phyloP scores from a whole-genome alignment of 1,140 invertebrate species.

The Chlorops oryzae region DNA sequence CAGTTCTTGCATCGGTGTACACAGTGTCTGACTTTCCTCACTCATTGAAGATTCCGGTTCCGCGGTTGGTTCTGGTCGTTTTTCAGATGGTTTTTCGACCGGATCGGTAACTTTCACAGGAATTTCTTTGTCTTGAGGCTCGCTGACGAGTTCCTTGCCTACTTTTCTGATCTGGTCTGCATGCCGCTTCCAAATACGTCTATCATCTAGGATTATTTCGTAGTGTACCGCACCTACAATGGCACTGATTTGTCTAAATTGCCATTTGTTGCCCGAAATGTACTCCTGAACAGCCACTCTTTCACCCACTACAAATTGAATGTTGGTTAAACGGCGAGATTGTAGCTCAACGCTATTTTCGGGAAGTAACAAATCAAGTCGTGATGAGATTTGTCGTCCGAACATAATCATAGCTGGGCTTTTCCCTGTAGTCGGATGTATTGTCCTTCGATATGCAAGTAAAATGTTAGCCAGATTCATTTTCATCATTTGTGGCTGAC shows the following conservation, averaged over 20 bases:
- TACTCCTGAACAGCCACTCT: conserved; percentile 2
- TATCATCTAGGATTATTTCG: conserved; percentile 14
- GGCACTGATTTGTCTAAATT: conserved; percentile 11
- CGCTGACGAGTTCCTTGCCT: too few relatives aligned
- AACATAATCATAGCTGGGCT: conserved; percentile 16
- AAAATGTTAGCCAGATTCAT: conserved; percentile 9
- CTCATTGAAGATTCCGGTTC: too few relatives aligned
- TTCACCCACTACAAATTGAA: background rate
- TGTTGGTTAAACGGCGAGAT: background rate
- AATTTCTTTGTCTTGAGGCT: too few relatives aligned
- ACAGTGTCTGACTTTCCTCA: too few relatives aligned
- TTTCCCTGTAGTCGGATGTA: conserved; percentile 14
- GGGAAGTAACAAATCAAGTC: conserved; percentile 13
- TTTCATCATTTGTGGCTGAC: conserved; percentile 2
- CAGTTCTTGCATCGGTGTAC: too few relatives aligned
- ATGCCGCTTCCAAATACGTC: conserved; percentile 18
- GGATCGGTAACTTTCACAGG: too few relatives aligned
- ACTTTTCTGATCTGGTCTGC: conserved; percentile 15
- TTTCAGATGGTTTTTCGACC: too few relatives aligned
- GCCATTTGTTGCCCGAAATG: conserved; percentile 15
- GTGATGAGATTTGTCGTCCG: conserved; percentile 11
- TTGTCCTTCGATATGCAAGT: conserved; percentile 12
- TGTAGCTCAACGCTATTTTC: background rate
- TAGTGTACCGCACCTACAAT: conserved; percentile 18
- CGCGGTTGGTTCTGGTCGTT: too few relatives aligned